Evolutionary conservation across 2,797 vertebrate species (phyloP).

Genomic region (Florisuga fusca): DNA sequence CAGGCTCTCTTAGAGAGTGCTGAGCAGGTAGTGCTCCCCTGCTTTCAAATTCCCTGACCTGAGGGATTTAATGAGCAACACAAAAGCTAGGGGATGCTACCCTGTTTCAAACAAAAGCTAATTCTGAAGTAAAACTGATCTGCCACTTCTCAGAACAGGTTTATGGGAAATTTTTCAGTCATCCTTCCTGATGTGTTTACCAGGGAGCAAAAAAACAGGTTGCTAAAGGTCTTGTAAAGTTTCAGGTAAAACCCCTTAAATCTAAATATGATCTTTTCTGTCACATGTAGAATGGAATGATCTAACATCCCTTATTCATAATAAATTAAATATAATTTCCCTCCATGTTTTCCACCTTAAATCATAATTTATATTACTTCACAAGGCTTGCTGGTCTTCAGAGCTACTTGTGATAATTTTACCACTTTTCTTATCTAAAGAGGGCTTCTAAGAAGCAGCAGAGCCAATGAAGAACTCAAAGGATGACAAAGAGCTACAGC

Average conservation of each 20-base stretch:
- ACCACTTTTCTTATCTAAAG: neutral
- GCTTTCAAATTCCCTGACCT: neutral
- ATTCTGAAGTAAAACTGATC: neutral
- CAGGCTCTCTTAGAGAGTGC: neutral
- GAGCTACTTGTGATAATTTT: neutral
- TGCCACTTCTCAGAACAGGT: neutral
- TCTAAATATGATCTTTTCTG: neutral
- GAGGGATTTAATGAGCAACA: neutral
- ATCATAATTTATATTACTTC: neutral
- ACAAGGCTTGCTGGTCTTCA: neutral
- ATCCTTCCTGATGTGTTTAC: neutral
- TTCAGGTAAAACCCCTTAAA: neutral
- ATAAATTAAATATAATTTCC: neutral
- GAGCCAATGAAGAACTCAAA: neutral
- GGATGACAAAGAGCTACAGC: neutral
- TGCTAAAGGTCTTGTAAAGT: neutral
- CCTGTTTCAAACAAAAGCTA: neutral
- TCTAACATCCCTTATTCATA: neutral
- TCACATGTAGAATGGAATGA: neutral
- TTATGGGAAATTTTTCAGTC: neutral
- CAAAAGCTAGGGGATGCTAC: neutral
- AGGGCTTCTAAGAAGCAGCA: neutral
- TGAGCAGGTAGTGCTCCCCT: neutral
- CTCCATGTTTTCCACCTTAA: neutral
- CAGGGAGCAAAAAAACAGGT: neutral